phyloP scores from a whole-genome alignment of 2,113 vertebrate genomes.

The Phylloscopus trochiloides region DNA sequence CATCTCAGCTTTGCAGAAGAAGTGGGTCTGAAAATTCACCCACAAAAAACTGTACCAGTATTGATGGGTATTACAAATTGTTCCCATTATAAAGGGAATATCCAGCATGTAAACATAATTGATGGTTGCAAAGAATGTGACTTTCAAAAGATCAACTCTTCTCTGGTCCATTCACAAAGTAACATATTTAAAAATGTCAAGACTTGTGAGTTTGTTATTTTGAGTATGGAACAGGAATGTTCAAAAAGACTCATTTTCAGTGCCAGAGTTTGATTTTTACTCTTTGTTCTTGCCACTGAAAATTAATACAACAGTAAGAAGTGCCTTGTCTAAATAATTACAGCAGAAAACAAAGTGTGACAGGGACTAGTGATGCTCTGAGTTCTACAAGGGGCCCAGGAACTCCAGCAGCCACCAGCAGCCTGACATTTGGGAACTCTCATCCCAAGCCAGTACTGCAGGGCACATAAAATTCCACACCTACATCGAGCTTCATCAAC shows the following conservation, averaged over 20 bases:
- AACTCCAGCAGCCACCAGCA: background rate
- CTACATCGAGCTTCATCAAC: background rate
- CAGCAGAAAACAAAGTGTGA: background rate
- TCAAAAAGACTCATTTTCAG: background rate
- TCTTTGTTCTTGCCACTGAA: background rate
- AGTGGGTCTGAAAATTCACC: background rate
- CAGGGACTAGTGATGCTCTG: background rate
- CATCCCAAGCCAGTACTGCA: background rate
- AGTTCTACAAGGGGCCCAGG: background rate
- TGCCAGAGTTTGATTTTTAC: background rate
- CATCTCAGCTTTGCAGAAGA: background rate
- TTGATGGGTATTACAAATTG: background rate
- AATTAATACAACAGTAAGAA: background rate
- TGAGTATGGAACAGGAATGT: background rate
- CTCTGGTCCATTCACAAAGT: background rate
- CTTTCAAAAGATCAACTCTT: background rate
- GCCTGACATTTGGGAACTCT: accelerated
- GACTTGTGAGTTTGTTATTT: background rate
- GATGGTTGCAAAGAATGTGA: background rate
- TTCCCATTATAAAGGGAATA: background rate
- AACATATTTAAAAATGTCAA: background rate
- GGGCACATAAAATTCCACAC: background rate
- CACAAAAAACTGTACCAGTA: background rate
- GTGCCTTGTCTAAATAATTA: background rate
- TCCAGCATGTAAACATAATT: accelerated